These are phyloP conservation scores for Netelia virgata DNA, from an alignment of 2,888 invertebrate genomes.

Conservation along the genomic window DNA sequence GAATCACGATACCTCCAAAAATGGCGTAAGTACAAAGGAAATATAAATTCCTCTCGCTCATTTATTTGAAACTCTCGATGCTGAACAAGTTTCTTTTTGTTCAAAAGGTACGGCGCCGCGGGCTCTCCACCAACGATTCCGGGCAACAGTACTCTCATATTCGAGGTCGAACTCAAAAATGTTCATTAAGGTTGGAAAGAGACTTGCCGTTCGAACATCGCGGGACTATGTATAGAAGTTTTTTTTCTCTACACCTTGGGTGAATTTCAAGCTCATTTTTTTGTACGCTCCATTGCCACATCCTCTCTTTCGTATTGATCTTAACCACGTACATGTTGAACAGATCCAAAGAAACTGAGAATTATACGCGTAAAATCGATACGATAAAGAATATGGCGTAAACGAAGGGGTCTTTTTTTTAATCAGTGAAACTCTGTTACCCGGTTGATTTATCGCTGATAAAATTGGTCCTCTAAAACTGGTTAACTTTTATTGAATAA, in stretches of 20 bases:
- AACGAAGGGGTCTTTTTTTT: no score
- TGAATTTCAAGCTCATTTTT: no score
- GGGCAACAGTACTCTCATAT: slow-evolving; percentile 93
- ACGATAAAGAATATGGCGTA: no score
- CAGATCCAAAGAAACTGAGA: no score
- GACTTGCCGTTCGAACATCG: slow-evolving; percentile 28
- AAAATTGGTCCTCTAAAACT: not conserved
- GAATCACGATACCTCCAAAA: slow-evolving; percentile 92
- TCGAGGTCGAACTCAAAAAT: slow-evolving; percentile 95
- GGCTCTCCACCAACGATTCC: slow-evolving; percentile 95
- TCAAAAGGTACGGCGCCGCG: slow-evolving; percentile 89
- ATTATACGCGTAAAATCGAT: no score
- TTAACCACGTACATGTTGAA: no score
- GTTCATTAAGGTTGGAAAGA: slow-evolving; percentile 86
- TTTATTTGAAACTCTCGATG: not conserved
- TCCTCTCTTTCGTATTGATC: no score
- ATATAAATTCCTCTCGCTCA: not conserved
- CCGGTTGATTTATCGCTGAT: no score
- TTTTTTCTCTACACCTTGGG: not conserved
- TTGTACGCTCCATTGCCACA: no score
- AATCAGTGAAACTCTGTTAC: not conserved
- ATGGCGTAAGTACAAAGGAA: slow-evolving; percentile 90
- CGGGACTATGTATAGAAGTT: slow-evolving; percentile 52
- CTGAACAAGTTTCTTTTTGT: slow-evolving; percentile 10
- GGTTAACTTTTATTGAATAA: slow-evolving; percentile 65